Conservation (phyloP, 1,140 invertebrate species). For the Plutomurus gul region DNA sequence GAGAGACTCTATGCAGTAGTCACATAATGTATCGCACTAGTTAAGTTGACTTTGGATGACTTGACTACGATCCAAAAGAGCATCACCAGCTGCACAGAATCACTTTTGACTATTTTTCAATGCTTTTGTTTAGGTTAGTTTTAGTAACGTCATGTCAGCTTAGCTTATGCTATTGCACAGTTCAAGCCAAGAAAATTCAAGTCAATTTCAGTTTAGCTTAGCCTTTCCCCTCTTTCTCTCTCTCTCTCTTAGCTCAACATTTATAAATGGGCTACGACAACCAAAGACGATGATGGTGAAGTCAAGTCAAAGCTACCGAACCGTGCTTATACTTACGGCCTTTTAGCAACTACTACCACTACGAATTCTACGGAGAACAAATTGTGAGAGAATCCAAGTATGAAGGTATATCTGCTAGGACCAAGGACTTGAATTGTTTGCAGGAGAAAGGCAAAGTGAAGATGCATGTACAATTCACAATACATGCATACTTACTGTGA, state of each 20-base stretch:
- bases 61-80: conserved; percentile 2
- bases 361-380: background rate
- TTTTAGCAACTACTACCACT: background rate
- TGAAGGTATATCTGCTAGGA: background rate
- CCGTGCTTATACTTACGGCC: background rate
- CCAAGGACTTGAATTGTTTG: background rate
- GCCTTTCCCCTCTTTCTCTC: conserved; percentile 10
- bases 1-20: no score
- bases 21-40: background rate
- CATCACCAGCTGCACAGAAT: conserved; percentile 12
- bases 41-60: background rate
- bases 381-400: background rate
- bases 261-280: conserved; percentile 23
- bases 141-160: conserved; percentile 8
- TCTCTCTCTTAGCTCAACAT: conserved; percentile 7
- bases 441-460: background rate
- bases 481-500: no score
- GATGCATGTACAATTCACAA: conserved; percentile 8
- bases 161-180: background rate
- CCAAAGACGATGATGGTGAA: conserved; percentile 23
- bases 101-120: conserved; percentile 4
- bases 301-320: conserved; percentile 21
- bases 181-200: conserved; percentile 6
- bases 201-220: conserved; percentile 19
- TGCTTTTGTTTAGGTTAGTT: conserved; percentile 21